Evolutionary conservation across 2,888 invertebrate species (phyloP).

Genomic region (Hydrotaea cyrtoneurina): DNA sequence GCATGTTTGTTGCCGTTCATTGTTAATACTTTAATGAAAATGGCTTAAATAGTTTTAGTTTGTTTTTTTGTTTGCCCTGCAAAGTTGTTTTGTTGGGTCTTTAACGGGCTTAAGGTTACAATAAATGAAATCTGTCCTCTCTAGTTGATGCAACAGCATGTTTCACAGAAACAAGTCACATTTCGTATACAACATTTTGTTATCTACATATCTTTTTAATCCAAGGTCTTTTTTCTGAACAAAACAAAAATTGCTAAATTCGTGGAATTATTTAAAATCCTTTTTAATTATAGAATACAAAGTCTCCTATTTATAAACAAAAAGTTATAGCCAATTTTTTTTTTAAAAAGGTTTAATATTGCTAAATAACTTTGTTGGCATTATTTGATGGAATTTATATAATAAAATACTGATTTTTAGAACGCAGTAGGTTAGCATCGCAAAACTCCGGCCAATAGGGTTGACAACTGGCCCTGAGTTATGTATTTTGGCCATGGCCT

Average conservation of each 20-base stretch:
- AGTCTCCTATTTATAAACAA: too few relatives aligned
- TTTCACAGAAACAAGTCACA: constrained; percentile 9
- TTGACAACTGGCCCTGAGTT: too few relatives aligned
- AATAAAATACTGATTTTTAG: too few relatives aligned
- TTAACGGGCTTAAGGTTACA: constrained; percentile 5
- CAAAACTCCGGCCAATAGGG: too few relatives aligned
- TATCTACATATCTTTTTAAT: constrained; percentile 13
- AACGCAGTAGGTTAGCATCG: too few relatives aligned
- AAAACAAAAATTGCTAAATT: not conserved
- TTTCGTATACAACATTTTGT: constrained; percentile 7
- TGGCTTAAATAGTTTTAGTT: constrained; percentile 16
- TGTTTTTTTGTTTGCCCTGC: not conserved
- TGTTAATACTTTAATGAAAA: constrained; percentile 29
- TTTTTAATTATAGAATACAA: constrained; percentile 1
- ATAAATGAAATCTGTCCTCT: not conserved
- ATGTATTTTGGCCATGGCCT: too few relatives aligned
- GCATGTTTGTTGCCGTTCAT: not conserved
- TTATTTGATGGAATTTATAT: too few relatives aligned
- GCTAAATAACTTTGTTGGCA: too few relatives aligned
- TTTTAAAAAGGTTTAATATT: too few relatives aligned
- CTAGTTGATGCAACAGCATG: constrained; percentile 2
- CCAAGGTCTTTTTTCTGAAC: not conserved
- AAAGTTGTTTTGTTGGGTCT: constrained; percentile 5
- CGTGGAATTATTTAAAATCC: constrained; percentile 20
- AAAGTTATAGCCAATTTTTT: too few relatives aligned